These are phyloP conservation scores for Terebella lapidaria DNA, from an alignment of 2,888 invertebrate genomes.

Conservation along the genomic window DNA sequence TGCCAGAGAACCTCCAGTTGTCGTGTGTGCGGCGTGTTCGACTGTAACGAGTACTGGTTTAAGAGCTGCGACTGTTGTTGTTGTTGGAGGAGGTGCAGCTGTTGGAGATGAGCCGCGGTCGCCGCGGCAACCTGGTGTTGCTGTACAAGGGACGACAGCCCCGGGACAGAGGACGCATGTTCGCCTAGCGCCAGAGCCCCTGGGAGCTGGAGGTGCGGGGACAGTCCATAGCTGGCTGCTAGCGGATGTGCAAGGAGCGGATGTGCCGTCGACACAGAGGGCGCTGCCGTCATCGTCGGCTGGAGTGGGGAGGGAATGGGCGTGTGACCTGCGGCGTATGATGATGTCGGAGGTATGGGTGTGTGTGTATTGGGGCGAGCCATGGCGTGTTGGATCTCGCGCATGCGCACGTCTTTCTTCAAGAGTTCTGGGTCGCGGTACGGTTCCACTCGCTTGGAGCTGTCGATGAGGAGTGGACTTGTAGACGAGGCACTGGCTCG, in stretches of 20 bases:
- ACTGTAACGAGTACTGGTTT: background rate
- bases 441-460: constrained; percentile 8
- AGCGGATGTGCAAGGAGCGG: constrained; percentile 39
- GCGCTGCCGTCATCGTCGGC: background rate
- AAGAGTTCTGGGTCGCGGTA: constrained; percentile 20
- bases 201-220: constrained; percentile 2
- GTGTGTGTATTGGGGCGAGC: constrained; percentile 5
- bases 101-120: constrained; percentile 33
- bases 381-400: background rate
- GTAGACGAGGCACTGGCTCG: no score
- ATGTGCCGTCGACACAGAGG: constrained; percentile 17
- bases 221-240: background rate
- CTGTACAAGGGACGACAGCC: constrained; percentile 31
- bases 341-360: constrained; percentile 3
- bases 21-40: constrained; percentile 18
- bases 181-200: background rate
- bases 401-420: constrained; percentile 11
- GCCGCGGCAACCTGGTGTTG: constrained; percentile 29
- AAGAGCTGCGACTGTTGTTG: constrained; percentile 10
- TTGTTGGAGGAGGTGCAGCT: constrained; percentile 19
- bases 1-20: constrained; percentile 49
- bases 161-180: constrained; percentile 14
- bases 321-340: background rate
- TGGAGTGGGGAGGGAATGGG: background rate
- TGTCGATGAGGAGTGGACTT: constrained; percentile 15